Conservation (phyloP, 2,113 vertebrate species). For the Indicator indicator region DNA sequence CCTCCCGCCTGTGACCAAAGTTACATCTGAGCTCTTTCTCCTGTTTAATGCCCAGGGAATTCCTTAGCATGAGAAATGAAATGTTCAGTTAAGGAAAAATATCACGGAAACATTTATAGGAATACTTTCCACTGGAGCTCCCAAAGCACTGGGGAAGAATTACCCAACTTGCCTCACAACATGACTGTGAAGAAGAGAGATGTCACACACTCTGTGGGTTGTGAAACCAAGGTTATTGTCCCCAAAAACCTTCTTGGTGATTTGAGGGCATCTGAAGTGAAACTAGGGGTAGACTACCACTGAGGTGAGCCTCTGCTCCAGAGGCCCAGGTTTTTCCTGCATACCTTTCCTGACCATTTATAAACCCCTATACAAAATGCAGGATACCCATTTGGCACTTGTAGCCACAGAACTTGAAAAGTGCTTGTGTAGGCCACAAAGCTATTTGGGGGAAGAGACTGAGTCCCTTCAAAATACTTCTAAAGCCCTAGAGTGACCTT, state of each 20-base stretch:
- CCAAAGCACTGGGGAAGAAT: not conserved
- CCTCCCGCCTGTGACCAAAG: not conserved
- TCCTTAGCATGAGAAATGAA: not conserved
- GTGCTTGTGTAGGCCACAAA: not conserved
- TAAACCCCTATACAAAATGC: not conserved
- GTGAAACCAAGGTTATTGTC: not conserved
- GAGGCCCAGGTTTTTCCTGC: not conserved
- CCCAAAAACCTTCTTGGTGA: not conserved
- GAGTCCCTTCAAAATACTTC: not conserved
- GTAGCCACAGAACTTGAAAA: not conserved
- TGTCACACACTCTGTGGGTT: not conserved
- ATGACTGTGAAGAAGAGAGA: not conserved
- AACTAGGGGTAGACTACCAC: not conserved
- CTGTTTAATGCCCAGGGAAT: not conserved
- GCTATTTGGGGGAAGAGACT: not conserved
- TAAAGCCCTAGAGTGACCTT: not conserved
- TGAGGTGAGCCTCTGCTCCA: not conserved
- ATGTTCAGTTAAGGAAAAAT: not conserved
- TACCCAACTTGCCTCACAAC: not conserved
- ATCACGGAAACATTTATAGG: not conserved
- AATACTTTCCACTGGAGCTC: conserved; percentile 18
- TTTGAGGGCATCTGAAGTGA: not conserved
- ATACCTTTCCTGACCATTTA: not conserved
- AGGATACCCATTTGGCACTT: not conserved
- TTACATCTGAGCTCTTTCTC: not conserved